Conservation (phyloP, 2,113 vertebrate species). For the Chaetops frenatus region DNA sequence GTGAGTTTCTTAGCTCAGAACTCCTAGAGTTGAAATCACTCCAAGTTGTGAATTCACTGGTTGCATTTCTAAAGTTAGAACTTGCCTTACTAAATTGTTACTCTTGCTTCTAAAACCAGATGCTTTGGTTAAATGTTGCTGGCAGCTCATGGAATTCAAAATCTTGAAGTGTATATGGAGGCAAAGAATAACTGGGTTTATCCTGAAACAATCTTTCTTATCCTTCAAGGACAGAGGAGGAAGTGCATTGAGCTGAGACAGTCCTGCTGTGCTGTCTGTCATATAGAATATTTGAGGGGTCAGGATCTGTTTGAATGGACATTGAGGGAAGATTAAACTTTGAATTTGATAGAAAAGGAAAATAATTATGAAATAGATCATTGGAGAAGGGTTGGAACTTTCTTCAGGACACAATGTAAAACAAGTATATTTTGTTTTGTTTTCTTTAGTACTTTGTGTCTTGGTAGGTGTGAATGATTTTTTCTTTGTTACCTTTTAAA, state of each 20-base stretch:
- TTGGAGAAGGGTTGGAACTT: neutral
- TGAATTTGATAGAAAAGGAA: neutral
- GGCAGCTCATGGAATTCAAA: neutral
- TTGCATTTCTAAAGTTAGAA: neutral
- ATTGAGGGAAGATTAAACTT: neutral
- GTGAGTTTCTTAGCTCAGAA: neutral
- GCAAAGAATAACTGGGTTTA: neutral
- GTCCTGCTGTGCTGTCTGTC: neutral
- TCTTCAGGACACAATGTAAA: neutral
- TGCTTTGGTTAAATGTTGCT: neutral
- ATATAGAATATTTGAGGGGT: rapidly evolving
- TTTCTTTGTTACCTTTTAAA: neutral
- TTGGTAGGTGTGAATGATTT: neutral
- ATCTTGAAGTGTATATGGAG: neutral
- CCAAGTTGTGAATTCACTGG: neutral
- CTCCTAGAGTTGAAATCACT: neutral
- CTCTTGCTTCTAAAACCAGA: neutral
- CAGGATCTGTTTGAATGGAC: neutral
- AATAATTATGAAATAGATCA: neutral
- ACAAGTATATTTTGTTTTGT: neutral
- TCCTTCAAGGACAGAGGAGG: neutral
- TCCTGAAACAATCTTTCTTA: neutral
- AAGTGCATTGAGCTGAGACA: neutral
- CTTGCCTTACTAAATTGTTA: neutral
- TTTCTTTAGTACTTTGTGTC: neutral